These are phyloP conservation scores for Lypha dubia DNA, from an alignment of 2,888 invertebrate genomes.

Conservation along the genomic window DNA sequence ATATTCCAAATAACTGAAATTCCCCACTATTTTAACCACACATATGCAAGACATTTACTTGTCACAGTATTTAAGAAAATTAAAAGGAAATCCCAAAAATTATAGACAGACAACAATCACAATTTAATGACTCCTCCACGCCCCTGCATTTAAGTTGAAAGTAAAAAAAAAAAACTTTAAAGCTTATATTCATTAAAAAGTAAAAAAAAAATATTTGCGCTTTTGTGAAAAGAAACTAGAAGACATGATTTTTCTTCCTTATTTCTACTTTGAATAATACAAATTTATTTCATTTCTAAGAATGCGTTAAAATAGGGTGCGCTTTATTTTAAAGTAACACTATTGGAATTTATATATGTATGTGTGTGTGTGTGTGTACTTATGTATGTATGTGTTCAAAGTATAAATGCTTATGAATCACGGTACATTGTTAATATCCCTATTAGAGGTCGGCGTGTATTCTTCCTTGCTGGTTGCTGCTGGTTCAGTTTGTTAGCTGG, in stretches of 20 bases:
- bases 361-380: background rate
- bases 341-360: background rate
- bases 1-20: too few species aligned
- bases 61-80: too few species aligned
- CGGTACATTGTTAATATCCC: constrained; percentile 64
- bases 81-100: background rate
- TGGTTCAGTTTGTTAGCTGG: background rate
- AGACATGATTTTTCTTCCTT: constrained; percentile 22
- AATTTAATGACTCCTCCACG: background rate
- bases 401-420: constrained; percentile 64
- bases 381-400: constrained; percentile 18
- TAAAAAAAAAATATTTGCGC: background rate
- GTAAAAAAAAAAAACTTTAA: background rate
- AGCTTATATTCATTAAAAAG: constrained; percentile 6
- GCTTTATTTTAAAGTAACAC: constrained; percentile 30
- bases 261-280: background rate
- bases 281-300: constrained; percentile 15
- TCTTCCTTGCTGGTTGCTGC: constrained; percentile 8
- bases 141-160: background rate
- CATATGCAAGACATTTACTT: too few species aligned
- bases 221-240: constrained; percentile 7
- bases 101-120: background rate
- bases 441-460: constrained; percentile 49
- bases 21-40: too few species aligned
- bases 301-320: constrained; percentile 46